Percentiles rank a stretch among this genome's conserved stretches.
Evolutionary conservation across 2,888 invertebrate species (phyloP).

Genomic region (Drosophila borborema): DNA sequence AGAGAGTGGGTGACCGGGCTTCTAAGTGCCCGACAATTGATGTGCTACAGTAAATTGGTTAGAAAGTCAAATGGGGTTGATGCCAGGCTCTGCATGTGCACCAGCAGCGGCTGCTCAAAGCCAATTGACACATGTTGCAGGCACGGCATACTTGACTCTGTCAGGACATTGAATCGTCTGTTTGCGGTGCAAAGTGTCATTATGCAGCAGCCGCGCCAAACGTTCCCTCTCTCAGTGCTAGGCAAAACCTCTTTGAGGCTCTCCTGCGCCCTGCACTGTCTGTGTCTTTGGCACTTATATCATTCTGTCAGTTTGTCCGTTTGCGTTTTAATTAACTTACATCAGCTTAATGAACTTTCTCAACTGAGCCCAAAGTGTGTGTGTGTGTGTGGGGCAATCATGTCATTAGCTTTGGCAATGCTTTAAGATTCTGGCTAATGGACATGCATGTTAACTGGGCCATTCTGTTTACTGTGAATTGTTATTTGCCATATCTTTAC

Average conservation of each 20-base stretch:
- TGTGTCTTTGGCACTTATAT: constrained; percentile 61
- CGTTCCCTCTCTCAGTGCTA: too few relatives aligned
- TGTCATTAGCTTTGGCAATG: constrained; percentile 9
- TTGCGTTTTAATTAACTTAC: constrained; percentile 71
- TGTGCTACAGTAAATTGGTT: constrained; percentile 15
- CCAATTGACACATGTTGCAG: constrained; percentile 71
- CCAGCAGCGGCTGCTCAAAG: constrained; percentile 29
- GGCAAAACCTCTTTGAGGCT: background rate
- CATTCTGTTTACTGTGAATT: background rate
- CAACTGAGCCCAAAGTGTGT: constrained; percentile 5
- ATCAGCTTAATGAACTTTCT: constrained; percentile 66
- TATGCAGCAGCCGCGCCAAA: constrained; percentile 27
- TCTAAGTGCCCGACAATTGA: constrained; percentile 6
- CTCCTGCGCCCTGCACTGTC: background rate
- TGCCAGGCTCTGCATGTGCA: background rate
- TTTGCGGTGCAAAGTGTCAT: constrained; percentile 62
- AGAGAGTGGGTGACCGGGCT: background rate
- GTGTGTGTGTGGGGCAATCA: constrained; percentile 1
- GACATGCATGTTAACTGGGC: background rate
- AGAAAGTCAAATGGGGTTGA: background rate
- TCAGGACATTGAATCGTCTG: constrained; percentile 21
- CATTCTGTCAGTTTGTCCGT: constrained; percentile 48
- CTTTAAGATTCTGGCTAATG: constrained; percentile 3
- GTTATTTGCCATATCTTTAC: background rate
- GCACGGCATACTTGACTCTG: constrained; percentile 26